Evolutionary conservation across 2,888 invertebrate species (phyloP).

Genomic region (Axea sp.): DNA sequence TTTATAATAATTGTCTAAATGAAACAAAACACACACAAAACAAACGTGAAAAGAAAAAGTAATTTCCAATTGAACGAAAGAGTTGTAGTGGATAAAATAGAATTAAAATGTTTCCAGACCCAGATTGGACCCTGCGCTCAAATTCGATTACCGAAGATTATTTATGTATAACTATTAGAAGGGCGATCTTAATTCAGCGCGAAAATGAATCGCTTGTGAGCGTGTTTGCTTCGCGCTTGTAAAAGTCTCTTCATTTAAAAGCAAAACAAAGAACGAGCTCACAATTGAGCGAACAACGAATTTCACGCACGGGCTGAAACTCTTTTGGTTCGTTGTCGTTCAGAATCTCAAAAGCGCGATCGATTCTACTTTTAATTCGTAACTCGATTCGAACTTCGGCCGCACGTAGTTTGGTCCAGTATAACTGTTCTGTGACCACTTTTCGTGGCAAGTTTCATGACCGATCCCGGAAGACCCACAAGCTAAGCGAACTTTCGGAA

Average conservation of each 20-base stretch:
- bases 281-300: slow-evolving; percentile 21
- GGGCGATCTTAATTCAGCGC: no score
- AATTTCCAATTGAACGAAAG: no score
- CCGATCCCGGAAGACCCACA: slow-evolving; percentile 59
- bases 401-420: slow-evolving; percentile 50
- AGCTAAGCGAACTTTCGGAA: slow-evolving; percentile 47
- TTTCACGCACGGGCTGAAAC: slow-evolving; percentile 32
- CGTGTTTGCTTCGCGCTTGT: slow-evolving; percentile 20
- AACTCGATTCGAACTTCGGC: slow-evolving; percentile 65
- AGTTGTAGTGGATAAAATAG: no score
- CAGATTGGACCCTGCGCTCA: no score
- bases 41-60: no score
- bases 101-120: no score
- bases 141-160: no score
- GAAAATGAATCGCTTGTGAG: no score
- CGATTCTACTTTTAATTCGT: slow-evolving; percentile 66
- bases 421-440: slow-evolving; percentile 58
- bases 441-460: slow-evolving; percentile 53
- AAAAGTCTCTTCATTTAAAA: slow-evolving; percentile 30
- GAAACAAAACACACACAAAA: no score
- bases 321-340: slow-evolving; percentile 17
- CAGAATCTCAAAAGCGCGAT: slow-evolving; percentile 58
- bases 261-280: slow-evolving; percentile 33
- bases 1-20: no score
- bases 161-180: no score